Percentiles rank a stretch among this genome's conserved stretches.
phyloP scores from a whole-genome alignment of 2,888 invertebrate species.

The Eupithecia tripunctaria region DNA sequence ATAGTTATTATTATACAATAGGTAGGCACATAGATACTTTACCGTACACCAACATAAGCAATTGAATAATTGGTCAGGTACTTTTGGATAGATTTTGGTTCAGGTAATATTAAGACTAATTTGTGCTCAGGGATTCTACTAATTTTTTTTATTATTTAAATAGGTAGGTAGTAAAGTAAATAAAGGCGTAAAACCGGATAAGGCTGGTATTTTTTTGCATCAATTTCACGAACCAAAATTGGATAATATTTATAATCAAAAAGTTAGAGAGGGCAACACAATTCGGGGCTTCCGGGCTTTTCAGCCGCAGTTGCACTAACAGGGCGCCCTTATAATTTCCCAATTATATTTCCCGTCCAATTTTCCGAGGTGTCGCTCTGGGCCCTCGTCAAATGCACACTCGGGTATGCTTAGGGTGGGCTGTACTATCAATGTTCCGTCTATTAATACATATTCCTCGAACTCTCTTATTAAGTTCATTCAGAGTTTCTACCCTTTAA shows the following conservation, averaged over 20 bases:
- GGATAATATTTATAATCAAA: conserved; percentile 37
- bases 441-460: conserved; percentile 16
- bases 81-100: not conserved
- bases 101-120: not conserved
- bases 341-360: conserved; percentile 84
- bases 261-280: conserved; percentile 33
- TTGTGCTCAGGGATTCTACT: not conserved
- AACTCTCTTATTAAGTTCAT: conserved; percentile 16
- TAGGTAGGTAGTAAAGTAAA: not conserved
- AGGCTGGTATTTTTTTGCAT: not conserved
- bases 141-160: not conserved
- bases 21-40: not conserved
- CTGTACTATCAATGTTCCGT: conserved; percentile 27
- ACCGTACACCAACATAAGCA: not conserved
- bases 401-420: conserved; percentile 36
- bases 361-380: conserved; percentile 83
- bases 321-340: conserved; percentile 77
- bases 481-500: not conserved
- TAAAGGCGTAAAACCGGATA: not conserved
- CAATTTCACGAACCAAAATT: conserved; percentile 27
- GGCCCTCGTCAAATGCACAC: conserved; percentile 81
- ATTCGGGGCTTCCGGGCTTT: conserved; percentile 32
- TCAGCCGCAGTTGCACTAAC: conserved; percentile 35
- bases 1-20: not conserved
- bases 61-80: not conserved